Base-by-base conservation (phyloP, 2,113 vertebrate genomes). In the Poecile atricapillus region DNA sequence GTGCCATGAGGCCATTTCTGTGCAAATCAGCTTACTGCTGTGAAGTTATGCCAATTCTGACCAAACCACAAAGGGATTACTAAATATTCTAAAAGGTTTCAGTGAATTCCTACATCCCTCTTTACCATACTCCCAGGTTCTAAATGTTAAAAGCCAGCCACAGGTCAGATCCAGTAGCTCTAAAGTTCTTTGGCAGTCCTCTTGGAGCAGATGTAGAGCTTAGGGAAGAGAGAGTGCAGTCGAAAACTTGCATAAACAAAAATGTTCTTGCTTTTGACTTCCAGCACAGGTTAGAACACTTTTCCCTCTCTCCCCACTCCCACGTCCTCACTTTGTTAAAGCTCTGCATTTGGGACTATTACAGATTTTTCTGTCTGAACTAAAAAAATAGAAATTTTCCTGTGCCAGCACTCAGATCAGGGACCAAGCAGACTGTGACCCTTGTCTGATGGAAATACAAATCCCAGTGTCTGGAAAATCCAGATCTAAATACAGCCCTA, bases 1-100 rank as follows among this genome's bases (percentile, higher is more conserved):
- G 81, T 93, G 58, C 56, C 10, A 37, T 68, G 60, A 94, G 43
- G 59, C 84, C 59, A 79, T 96, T 98, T 97, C 96, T 97, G 92
- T 95, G 94, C 93, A 96, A 94, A 97, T 92, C 65, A 91, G 94
- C 84, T 95, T 96, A 94, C 68, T 68, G 83, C 89, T 95, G 74
- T 92, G 89, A 93, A 94, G 88, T 79, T 82, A 33, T 95, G 93
- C 92, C 87, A 97, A 73, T 78, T 94, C 87, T 97, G 73, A 84
- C 79, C 86, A 92, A 94, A 83, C 84, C 75, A 65, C 83, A 52
- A 22, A 82, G 67, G 95, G 91, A 75, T 95, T 90, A 84, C 79
- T 83, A 73, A 90, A 92, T 93, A 84, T 85, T 65, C 62, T 28
- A 31, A 70, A 78, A 80, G 67, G 28, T 91, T 96, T 89, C 62